Conservation (phyloP, 2,888 invertebrate species). For the Campoletis raptor region DNA sequence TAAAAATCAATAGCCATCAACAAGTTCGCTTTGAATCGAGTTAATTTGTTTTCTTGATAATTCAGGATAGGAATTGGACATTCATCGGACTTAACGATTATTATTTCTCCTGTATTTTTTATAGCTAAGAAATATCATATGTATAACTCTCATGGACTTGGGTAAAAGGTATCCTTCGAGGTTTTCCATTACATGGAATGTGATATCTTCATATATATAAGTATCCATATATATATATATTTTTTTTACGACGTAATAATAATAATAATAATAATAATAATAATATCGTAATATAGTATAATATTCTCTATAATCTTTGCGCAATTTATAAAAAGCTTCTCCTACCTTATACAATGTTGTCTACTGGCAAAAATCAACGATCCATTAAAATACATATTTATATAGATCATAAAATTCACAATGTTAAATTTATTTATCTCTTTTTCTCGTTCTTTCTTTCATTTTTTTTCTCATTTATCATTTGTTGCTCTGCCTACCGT, state of each 20-base stretch:
- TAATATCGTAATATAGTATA: constrained; percentile 64
- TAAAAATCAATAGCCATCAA: neutral
- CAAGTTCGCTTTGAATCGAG: constrained; percentile 36
- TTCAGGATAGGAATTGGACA: constrained; percentile 46
- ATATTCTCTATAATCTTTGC: constrained; percentile 75
- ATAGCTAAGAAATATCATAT: constrained; percentile 52
- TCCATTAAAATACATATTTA: constrained; percentile 83
- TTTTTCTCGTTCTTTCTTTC: constrained; percentile 7
- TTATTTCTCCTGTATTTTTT: constrained; percentile 64
- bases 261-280: constrained; percentile 55
- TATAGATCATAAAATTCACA: constrained; percentile 80
- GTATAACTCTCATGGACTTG: constrained; percentile 56
- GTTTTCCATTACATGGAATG: constrained; percentile 75
- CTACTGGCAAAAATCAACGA: constrained; percentile 84
- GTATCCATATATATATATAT: constrained; percentile 69
- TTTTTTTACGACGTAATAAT: neutral
- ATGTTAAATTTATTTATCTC: constrained; percentile 77
- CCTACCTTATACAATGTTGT: constrained; percentile 81
- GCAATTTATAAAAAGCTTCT: constrained; percentile 82
- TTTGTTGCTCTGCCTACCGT: constrained; percentile 79
- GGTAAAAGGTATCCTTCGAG: constrained; percentile 68
- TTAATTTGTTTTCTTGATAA: constrained; percentile 42
- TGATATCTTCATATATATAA: constrained; percentile 61
- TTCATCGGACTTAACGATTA: constrained; percentile 59
- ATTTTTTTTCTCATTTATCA: neutral